phyloP scores from a whole-genome alignment of 2,888 invertebrate species.

The Strigamia maritima region DNA sequence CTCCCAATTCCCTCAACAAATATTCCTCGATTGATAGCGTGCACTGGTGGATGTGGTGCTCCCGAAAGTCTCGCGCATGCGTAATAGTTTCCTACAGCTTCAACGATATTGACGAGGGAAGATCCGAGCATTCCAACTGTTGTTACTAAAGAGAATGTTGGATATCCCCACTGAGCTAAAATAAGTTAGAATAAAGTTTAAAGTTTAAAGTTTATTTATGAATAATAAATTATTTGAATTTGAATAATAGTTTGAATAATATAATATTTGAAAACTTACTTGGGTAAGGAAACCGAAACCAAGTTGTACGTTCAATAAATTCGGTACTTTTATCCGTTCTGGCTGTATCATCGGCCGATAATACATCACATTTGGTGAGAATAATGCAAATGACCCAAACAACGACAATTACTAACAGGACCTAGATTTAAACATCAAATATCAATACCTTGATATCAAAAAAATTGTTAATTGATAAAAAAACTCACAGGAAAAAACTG shows the following conservation, averaged over 20 bases:
- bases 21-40: conserved; percentile 82
- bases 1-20: conserved; percentile 82
- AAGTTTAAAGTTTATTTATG: too few species aligned
- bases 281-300: conserved; percentile 78
- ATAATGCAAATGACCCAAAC: conserved; percentile 74
- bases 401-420: conserved; percentile 68
- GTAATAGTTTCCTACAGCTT: conserved; percentile 54
- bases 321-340: conserved; percentile 69
- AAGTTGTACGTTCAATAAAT: conserved; percentile 69
- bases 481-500: conserved; percentile 70
- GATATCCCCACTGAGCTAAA: conserved; percentile 70
- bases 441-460: not conserved
- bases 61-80: conserved; percentile 58
- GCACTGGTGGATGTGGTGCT: conserved; percentile 76
- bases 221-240: not conserved
- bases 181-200: not conserved
- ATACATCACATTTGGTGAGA: conserved; percentile 64
- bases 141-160: conserved; percentile 54
- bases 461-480: not conserved
- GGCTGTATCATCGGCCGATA: conserved; percentile 66
- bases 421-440: too few species aligned
- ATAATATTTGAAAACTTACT: conserved; percentile 58
- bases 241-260: too few species aligned
- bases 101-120: conserved; percentile 40
- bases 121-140: conserved; percentile 41